A percentile compares a stretch with the other conserved stretches of the same genome.
Evolutionary conservation across 2,113 vertebrate species (phyloP).

Genomic region (Bubo bubo): DNA sequence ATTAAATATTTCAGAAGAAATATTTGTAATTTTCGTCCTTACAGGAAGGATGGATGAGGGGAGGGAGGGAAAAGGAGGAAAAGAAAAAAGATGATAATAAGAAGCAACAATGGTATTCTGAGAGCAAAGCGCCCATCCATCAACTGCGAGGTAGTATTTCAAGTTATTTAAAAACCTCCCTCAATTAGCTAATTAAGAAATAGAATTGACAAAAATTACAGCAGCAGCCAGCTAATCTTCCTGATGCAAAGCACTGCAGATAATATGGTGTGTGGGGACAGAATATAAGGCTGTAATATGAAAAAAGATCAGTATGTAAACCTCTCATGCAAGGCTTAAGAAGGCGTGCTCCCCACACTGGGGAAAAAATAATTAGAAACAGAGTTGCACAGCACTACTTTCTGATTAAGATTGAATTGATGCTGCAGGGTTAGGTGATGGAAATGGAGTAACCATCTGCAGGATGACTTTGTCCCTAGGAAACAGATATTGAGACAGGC

Average conservation of each 20-base stretch:
- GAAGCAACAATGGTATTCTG: background rate
- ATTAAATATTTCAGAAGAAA: background rate
- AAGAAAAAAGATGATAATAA: background rate
- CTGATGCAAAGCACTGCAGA: background rate
- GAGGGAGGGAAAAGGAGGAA: background rate
- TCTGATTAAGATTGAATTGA: background rate
- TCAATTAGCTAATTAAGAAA: background rate
- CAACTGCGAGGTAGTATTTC: background rate
- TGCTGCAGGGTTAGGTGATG: background rate
- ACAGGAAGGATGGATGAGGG: background rate
- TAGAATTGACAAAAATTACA: background rate
- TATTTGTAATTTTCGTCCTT: background rate
- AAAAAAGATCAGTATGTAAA: background rate
- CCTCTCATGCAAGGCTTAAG: background rate
- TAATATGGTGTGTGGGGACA: background rate
- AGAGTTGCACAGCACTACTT: background rate
- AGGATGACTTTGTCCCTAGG: slow-evolving; percentile 35
- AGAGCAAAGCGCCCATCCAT: background rate
- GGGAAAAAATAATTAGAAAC: slow-evolving; percentile 1
- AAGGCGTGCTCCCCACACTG: background rate
- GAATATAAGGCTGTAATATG: background rate
- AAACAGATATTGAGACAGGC: slow-evolving; percentile 18
- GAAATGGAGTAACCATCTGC: slow-evolving; percentile 34
- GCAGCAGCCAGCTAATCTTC: background rate
- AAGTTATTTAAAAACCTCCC: background rate